These are phyloP conservation scores for Drosophila nigricruria DNA, from an alignment of 2,888 invertebrate species.

Conservation along the genomic window DNA sequence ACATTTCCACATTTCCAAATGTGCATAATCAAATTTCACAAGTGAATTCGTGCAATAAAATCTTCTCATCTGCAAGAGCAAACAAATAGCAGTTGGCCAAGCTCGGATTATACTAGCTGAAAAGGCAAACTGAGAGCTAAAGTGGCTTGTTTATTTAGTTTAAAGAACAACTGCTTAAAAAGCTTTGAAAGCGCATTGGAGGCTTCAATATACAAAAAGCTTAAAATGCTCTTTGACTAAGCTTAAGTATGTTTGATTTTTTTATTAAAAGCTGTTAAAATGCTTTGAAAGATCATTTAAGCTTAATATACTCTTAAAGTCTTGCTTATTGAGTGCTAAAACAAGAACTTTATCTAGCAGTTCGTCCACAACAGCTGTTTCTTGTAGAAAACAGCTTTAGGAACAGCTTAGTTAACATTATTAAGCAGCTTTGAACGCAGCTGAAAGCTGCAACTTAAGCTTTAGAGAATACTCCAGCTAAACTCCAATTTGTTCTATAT, in stretches of 20 bases:
- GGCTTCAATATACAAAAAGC: not conserved
- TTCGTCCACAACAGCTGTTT: not conserved
- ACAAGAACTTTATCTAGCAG: too few species aligned
- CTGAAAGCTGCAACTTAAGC: too few species aligned
- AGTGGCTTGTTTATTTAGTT: not conserved
- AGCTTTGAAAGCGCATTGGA: not conserved
- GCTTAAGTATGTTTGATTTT: not conserved
- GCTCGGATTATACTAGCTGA: slow-evolving; percentile 29
- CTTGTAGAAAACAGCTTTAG: not conserved
- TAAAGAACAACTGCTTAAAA: not conserved
- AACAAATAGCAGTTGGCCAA: slow-evolving; percentile 30
- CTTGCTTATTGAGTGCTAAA: too few species aligned
- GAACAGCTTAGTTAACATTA: not conserved
- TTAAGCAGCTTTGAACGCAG: too few species aligned
- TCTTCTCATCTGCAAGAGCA: slow-evolving; percentile 59
- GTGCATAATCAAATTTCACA: slow-evolving; percentile 66
- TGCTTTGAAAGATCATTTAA: not conserved
- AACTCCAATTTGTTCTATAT: too few species aligned
- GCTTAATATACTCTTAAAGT: not conserved
- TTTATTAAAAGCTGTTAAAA: not conserved
- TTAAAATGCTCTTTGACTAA: not conserved
- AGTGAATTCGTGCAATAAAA: slow-evolving; percentile 62
- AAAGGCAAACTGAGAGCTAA: not conserved
- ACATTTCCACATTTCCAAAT: slow-evolving; percentile 34
- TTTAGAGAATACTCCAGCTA: too few species aligned